Evolutionary conservation across 2,797 vertebrate species (phyloP).

Genomic region (Oceanodroma leucorhoa): DNA sequence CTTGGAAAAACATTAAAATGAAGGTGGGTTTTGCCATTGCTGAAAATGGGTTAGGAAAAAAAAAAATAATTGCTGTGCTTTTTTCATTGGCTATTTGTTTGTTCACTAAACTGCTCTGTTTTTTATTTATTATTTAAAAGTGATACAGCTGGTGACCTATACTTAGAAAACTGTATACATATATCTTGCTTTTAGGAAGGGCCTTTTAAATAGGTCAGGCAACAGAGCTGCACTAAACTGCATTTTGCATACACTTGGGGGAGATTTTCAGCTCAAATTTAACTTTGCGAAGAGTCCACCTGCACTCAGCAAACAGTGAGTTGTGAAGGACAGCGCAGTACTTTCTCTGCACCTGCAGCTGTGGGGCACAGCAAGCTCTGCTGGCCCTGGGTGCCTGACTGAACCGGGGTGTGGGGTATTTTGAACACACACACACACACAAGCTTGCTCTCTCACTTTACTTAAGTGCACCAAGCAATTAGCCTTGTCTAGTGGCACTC

Average conservation of each 20-base stretch:
- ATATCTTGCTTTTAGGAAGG: neutral
- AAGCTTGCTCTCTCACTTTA: neutral
- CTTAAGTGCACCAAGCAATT: neutral
- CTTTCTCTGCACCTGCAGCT: neutral
- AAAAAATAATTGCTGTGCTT: neutral
- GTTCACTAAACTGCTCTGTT: neutral
- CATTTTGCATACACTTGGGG: neutral
- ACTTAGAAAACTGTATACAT: neutral
- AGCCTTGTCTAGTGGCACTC: neutral
- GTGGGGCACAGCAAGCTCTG: neutral
- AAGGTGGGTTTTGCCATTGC: neutral
- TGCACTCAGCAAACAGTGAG: neutral
- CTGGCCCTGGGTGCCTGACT: neutral
- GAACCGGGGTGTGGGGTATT: neutral
- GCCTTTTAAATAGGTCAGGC: neutral
- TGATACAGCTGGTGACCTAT: neutral
- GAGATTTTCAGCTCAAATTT: slow-evolving; percentile 19
- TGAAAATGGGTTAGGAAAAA: neutral
- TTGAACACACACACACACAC: accelerated
- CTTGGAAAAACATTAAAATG: neutral
- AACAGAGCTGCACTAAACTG: neutral
- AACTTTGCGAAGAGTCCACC: neutral
- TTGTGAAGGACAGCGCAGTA: neutral
- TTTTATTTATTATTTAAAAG: slow-evolving; percentile 12
- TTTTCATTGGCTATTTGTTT: neutral